Conservation (phyloP, 2,113 vertebrate species). For the Tenebrosternarchus preto region DNA sequence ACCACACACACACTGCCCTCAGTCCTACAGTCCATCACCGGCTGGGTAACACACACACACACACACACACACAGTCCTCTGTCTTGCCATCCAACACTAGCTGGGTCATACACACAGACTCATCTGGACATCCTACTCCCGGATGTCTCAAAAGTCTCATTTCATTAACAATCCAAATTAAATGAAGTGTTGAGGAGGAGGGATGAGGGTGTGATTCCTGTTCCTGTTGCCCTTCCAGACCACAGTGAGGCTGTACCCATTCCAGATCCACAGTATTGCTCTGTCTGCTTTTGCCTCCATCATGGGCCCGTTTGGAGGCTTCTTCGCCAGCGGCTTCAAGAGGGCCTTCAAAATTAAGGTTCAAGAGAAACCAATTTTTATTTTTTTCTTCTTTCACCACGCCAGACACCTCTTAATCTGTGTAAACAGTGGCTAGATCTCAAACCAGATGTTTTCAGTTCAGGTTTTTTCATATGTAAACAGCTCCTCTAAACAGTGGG, state of each 20-base stretch:
- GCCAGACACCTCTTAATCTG: background rate
- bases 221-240: conserved; percentile 70
- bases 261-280: conserved; percentile 98
- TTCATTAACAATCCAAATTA: background rate
- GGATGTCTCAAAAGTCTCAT: background rate
- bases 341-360: conserved; percentile 99
- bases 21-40: too few species aligned
- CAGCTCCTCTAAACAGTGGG: too few species aligned
- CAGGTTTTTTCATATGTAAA: too few species aligned
- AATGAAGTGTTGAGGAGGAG: background rate
- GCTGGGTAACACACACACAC: too few species aligned
- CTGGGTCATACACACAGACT: too few species aligned
- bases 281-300: conserved; percentile 94
- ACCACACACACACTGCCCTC: too few species aligned
- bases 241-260: conserved; percentile 89
- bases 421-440: too few species aligned
- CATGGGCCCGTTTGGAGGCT: conserved; percentile 94
- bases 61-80: too few species aligned
- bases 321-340: conserved; percentile 98
- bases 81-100: too few species aligned
- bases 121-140: background rate
- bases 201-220: background rate
- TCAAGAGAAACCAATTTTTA: conserved; percentile 23
- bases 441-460: too few species aligned
- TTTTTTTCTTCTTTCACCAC: background rate